A percentile compares a stretch with the other conserved stretches of the same genome.
Conservation (phyloP, 35 echinoderm and acorn worm species). For the Amphiura filiformis region DNA sequence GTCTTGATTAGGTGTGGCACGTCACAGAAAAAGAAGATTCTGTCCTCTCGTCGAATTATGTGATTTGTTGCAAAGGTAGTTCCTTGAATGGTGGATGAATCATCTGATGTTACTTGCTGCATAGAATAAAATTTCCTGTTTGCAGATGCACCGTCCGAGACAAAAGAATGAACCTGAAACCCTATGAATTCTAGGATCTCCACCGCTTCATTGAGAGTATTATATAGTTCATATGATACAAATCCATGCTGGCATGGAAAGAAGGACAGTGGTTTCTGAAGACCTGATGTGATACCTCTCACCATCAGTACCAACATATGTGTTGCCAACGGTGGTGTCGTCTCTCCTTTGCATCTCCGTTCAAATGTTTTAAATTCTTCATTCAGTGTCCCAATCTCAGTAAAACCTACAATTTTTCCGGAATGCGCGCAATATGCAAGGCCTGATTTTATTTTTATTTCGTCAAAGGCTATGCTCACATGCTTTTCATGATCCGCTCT, state of each 20-base stretch:
- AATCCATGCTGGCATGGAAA: neutral
- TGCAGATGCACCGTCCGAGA: conserved; percentile 38
- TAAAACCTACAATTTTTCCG: conserved; percentile 47
- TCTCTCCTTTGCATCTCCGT: neutral
- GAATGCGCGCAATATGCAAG: conserved; percentile 27
- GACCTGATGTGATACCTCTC: conserved; percentile 24
- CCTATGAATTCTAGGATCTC: conserved; percentile 11
- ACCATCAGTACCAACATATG: conserved; percentile 59
- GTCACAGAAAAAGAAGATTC: conserved; percentile 56
- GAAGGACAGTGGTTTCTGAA: conserved; percentile 22
- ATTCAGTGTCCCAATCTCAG: conserved; percentile 24
- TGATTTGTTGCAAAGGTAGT: neutral
- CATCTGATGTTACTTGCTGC: too few species aligned
- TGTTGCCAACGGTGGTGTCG: neutral
- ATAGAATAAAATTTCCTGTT: conserved; percentile 47
- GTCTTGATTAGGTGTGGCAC: conserved; percentile 56
- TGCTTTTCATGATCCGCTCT: conserved; percentile 29
- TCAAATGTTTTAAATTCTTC: conserved; percentile 26
- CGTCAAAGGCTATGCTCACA: conserved; percentile 36
- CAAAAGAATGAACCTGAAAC: conserved; percentile 8
- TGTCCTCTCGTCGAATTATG: neutral
- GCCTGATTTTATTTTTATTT: conserved; percentile 51
- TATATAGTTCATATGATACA: conserved; percentile 2
- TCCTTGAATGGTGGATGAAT: neutral
- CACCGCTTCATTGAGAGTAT: neutral